Base-by-base conservation (phyloP, 2,888 invertebrate genomes). In the Apamea anceps region DNA sequence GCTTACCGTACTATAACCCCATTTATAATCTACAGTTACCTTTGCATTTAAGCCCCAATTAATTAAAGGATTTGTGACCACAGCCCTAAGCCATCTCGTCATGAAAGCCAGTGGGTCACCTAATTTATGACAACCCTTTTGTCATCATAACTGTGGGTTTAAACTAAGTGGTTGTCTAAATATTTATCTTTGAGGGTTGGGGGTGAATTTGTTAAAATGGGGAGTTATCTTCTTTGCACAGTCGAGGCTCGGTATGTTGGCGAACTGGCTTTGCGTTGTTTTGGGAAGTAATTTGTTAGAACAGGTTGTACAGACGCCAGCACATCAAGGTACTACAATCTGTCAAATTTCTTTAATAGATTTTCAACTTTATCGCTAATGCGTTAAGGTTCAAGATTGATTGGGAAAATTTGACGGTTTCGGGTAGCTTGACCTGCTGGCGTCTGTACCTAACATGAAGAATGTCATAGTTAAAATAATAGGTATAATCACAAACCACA, bases 41-140 rank as follows among this genome's bases (percentile, higher is more conserved):
- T 79, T 60, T 45, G 42, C 60, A 65, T 76, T 54, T 54, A 70
- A 85, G 60, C 42, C 68, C 68, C 74, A 84, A 85, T 85, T 87
- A 87, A 84, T 77, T 87, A 37, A 68, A 80, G 87, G 87, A 87
- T 87, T 84, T 75, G 70, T 66, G 48, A 32, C 48, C 28, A 63
- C 72, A 77, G 25, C 25, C 75, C 45, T 70, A 25, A 70, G 42
- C 65, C 42, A 76, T 70, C 51, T 76, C 37, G 70, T 18, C 42
- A 48, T 70, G 72, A 65, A 25, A 70, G 66, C 65, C 72, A n/a
- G 67, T 45, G 63, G 15, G 6, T 32, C 51, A 63, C 18, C 67
- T 84, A 72, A 87, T 79, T 83, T 74, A 84, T 65, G 54, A 65
- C 63, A 63, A 51, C 42, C 57, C 73, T 75, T 73, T 75, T 25